Evolutionary conservation across 2,888 invertebrate genomes (phyloP).

Genomic region (Coenonympha glycerion): DNA sequence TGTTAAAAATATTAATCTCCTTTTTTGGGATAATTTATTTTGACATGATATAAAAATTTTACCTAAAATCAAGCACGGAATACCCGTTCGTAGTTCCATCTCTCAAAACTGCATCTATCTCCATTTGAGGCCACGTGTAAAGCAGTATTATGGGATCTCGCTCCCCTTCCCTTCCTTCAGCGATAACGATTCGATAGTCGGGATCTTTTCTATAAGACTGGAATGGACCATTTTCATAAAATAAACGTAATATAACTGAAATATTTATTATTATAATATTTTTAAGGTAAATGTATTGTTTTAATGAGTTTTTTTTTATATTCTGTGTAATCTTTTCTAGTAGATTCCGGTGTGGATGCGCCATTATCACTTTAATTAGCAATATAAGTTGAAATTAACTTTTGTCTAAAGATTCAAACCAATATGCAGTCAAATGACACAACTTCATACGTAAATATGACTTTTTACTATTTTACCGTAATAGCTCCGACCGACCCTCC

Average conservation of each 20-base stretch:
- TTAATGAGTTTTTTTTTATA: no score
- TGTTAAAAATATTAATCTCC: not conserved
- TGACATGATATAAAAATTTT: conserved; percentile 26
- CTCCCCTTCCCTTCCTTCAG: conserved; percentile 77
- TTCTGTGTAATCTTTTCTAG: no score
- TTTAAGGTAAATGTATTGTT: no score
- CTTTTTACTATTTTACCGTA: conserved; percentile 14
- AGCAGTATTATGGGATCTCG: conserved; percentile 83
- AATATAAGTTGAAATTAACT: no score
- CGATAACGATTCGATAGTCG: conserved; percentile 84
- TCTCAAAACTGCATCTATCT: conserved; percentile 82
- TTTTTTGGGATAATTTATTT: not conserved
- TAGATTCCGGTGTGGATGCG: no score
- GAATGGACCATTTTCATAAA: no score
- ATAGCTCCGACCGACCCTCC: conserved; percentile 85
- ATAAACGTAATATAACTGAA: no score
- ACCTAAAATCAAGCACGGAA: conserved; percentile 84
- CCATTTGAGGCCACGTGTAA: conserved; percentile 88
- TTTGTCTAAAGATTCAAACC: no score
- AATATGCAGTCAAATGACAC: no score
- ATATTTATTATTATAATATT: no score
- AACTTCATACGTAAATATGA: not conserved
- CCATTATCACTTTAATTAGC: no score
- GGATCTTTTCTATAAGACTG: conserved; percentile 61
- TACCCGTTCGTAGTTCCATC: conserved; percentile 85